Conservation (phyloP, 30 jellyfish, hydroid and myxozoan species). For the Hydractinia symbiolongicarpus region DNA sequence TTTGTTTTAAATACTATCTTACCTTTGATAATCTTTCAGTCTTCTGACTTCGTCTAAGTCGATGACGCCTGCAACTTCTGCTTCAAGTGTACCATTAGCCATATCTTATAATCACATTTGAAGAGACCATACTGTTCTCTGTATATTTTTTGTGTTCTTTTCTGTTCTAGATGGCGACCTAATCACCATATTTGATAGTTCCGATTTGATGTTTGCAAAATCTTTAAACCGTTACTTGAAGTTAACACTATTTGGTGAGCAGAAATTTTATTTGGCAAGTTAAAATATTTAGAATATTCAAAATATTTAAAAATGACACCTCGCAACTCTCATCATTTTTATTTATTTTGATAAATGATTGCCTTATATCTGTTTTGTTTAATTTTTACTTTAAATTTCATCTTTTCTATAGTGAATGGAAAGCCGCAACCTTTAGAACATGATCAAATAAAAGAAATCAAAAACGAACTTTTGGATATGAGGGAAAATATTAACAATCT, state of each 20-base stretch:
- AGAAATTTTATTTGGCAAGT: not conserved
- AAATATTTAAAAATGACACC: too few relatives aligned
- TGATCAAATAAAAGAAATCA: constrained; percentile 88
- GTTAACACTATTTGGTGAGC: constrained; percentile 79
- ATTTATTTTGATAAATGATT: too few relatives aligned
- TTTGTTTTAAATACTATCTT: too few relatives aligned
- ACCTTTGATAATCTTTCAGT: too few relatives aligned
- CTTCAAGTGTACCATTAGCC: too few relatives aligned
- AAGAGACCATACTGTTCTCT: not conserved
- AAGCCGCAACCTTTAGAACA: constrained; percentile 90
- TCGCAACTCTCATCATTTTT: too few relatives aligned
- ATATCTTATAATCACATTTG: too few relatives aligned
- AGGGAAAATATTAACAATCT: constrained; percentile 70
- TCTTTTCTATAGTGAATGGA: constrained; percentile 57
- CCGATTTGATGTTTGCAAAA: constrained; percentile 89
- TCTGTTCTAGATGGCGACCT: constrained; percentile 72
- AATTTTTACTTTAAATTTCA: too few relatives aligned
- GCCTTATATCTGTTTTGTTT: too few relatives aligned
- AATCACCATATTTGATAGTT: constrained; percentile 85
- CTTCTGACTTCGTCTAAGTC: too few relatives aligned
- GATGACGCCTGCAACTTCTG: too few relatives aligned
- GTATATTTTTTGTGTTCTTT: not conserved
- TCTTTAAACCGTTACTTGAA: constrained; percentile 80
- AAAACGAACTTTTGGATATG: constrained; percentile 61
- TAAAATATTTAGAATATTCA: too few relatives aligned